Conservation (phyloP, 2,113 vertebrate genomes). For the Cisticola juncidis region DNA sequence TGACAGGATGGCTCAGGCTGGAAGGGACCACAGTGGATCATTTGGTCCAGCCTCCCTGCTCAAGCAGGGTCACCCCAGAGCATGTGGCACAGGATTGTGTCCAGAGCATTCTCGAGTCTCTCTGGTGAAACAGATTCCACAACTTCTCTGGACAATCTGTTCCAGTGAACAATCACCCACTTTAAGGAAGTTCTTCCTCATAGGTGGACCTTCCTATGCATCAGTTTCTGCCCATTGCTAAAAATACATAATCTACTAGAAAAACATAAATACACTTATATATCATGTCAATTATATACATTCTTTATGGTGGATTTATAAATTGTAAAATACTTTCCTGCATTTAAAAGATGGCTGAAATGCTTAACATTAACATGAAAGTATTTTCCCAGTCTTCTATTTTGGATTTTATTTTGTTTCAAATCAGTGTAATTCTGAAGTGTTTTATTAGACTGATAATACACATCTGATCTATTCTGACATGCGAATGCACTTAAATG, state of each 20-base stretch:
- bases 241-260: neutral
- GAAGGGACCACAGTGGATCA: neutral
- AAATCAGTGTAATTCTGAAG: neutral
- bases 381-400: neutral
- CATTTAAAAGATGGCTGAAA: neutral
- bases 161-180: rapidly evolving
- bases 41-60: neutral
- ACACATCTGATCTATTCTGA: neutral
- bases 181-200: neutral
- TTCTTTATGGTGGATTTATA: neutral
- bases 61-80: neutral
- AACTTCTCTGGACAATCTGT: neutral
- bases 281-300: neutral
- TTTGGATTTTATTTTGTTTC: neutral
- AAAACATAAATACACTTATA: neutral
- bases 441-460: neutral
- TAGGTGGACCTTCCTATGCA: neutral
- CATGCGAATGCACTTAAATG: neutral
- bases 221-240: neutral
- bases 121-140: neutral
- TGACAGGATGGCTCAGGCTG: neutral
- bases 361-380: neutral
- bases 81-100: rapidly evolving
- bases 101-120: neutral
- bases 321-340: neutral